phyloP scores from a whole-genome alignment of 2,113 vertebrate genomes.

The Xenopus tropicalis region UCB_Xtro_10.0 CM004451.2:51060501-51061000 shows the following conservation, averaged over 20 bases:
- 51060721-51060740: slow-evolving; percentile 36
- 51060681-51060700: slow-evolving; percentile 25
- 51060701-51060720: slow-evolving; percentile 40
- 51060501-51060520: slow-evolving; percentile 15
- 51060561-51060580: slow-evolving; percentile 40
- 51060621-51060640: slow-evolving; percentile 32
- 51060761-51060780: slow-evolving; percentile 17
- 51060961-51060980: not conserved
- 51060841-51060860: slow-evolving; percentile 45
- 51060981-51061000: not conserved
- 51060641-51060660: slow-evolving; percentile 32
- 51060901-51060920: slow-evolving; percentile 33
- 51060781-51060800: slow-evolving; percentile 31
- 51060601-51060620: slow-evolving; percentile 25
- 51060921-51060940: slow-evolving; percentile 2
- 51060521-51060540: slow-evolving; percentile 27
- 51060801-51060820: slow-evolving; percentile 29
- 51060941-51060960: slow-evolving; percentile 4
- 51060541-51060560: slow-evolving; percentile 27
- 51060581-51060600: slow-evolving; percentile 17
- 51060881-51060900: slow-evolving; percentile 42
- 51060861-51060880: slow-evolving; percentile 41
- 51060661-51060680: slow-evolving; percentile 16
- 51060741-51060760: slow-evolving; percentile 27
- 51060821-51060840: slow-evolving; percentile 35